Evolutionary conservation across 1,140 invertebrate genomes (phyloP).

Genomic region (Lithobius niger): DNA sequence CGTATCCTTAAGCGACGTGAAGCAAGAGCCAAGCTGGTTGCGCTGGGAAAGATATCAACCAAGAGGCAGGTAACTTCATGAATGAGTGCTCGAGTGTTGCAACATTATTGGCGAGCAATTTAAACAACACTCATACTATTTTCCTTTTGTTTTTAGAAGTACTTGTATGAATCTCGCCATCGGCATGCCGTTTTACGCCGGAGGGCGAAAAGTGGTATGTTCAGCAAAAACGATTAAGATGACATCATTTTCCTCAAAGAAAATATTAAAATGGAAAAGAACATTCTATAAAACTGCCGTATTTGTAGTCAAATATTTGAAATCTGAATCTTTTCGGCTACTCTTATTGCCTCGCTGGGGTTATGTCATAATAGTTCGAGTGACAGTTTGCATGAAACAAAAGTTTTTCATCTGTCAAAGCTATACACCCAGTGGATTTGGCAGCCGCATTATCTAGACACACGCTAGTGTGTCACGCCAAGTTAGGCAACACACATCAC

Average conservation of each 20-base stretch:
- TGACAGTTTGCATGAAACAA: no score
- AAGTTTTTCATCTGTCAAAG: no score
- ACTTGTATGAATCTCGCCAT: slow-evolving; percentile 1
- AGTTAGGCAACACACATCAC: no score
- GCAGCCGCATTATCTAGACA: no score
- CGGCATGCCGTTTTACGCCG: background rate
- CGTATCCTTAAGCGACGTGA: slow-evolving; percentile 32
- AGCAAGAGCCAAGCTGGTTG: slow-evolving; percentile 31
- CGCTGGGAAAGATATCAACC: slow-evolving; percentile 8
- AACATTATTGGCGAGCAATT: no score
- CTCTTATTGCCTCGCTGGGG: no score
- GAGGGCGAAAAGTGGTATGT: background rate
- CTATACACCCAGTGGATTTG: no score
- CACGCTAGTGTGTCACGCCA: no score
- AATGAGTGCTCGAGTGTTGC: no score
- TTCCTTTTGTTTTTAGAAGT: background rate
- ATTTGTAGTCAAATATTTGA: background rate
- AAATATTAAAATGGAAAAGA: no score
- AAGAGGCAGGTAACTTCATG: background rate
- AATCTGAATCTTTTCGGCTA: background rate
- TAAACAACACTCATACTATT: background rate
- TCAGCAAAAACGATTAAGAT: background rate
- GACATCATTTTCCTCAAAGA: no score
- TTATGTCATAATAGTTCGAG: no score
- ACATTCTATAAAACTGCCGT: background rate